phyloP scores from a whole-genome alignment of 2,888 invertebrate species.

The Hanleya hanleyi region DNA sequence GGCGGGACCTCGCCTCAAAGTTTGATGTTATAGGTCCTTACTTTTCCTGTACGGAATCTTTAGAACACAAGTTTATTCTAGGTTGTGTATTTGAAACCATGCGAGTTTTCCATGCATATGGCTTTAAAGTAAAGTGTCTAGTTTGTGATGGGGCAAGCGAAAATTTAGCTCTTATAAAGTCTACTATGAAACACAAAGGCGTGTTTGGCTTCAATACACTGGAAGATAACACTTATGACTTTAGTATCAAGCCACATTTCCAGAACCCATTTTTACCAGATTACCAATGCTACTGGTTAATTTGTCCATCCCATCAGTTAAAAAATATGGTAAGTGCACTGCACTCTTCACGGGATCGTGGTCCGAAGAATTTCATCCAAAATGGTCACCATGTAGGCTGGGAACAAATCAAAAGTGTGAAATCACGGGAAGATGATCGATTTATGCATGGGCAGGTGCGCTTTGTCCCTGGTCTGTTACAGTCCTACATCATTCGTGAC shows the following conservation, averaged over 20 bases:
- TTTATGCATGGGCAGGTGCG: neutral
- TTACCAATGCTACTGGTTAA: neutral
- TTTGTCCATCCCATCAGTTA: neutral
- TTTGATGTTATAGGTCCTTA: neutral
- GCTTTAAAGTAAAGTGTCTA: neutral
- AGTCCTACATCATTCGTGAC: neutral
- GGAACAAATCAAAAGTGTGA: neutral
- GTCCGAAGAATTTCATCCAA: neutral
- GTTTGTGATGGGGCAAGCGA: conserved; percentile 2
- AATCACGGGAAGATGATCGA: neutral
- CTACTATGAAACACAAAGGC: neutral
- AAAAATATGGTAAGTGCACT: conserved; percentile 3
- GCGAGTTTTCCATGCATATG: neutral
- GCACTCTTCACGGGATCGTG: neutral
- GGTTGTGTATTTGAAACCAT: neutral
- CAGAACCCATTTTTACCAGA: neutral
- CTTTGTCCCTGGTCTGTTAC: neutral
- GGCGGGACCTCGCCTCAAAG: neutral
- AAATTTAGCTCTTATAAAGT: neutral
- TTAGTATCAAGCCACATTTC: neutral
- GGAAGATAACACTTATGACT: neutral
- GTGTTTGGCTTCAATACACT: neutral
- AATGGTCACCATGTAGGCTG: neutral
- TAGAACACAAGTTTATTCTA: neutral
- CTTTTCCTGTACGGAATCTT: neutral